phyloP scores from a whole-genome alignment of 2,797 vertebrate genomes.

The Pangasius krempfi region DNA sequence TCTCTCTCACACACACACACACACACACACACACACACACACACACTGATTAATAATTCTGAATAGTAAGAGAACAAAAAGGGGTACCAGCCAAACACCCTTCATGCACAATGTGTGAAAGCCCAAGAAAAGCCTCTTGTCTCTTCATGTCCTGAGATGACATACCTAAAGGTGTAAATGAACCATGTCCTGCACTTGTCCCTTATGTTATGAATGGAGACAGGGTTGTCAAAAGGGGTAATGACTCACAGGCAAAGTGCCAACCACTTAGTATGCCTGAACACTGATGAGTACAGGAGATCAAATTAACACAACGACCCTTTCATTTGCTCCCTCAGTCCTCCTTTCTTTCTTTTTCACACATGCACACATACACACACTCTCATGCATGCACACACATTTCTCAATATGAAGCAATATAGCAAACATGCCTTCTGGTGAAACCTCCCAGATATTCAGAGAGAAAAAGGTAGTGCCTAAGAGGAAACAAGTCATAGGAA shows the following conservation, averaged over 20 bases:
- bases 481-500: neutral
- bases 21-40: constrained; percentile 4
- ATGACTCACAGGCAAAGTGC: constrained; percentile 4
- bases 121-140: neutral
- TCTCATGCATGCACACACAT: constrained; percentile 47
- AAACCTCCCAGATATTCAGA: neutral
- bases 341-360: constrained; percentile 14
- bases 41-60: neutral
- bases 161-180: constrained; percentile 32
- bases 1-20: neutral
- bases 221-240: neutral
- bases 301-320: constrained; percentile 46
- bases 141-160: constrained; percentile 25
- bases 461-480: neutral
- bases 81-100: neutral
- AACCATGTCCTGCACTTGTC: neutral
- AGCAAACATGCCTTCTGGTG: neutral
- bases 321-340: neutral
- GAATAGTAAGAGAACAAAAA: neutral
- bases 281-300: constrained; percentile 50
- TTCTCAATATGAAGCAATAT: constrained; percentile 49
- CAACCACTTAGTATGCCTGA: constrained; percentile 51
- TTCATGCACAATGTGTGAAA: constrained; percentile 12
- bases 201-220: constrained; percentile 21
- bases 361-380: constrained; percentile 49